Percentiles rank a stretch among this genome's conserved stretches.
These are phyloP conservation scores for Eubucco bourcierii DNA, from an alignment of 2,113 vertebrate genomes.

Conservation along the genomic window DNA sequence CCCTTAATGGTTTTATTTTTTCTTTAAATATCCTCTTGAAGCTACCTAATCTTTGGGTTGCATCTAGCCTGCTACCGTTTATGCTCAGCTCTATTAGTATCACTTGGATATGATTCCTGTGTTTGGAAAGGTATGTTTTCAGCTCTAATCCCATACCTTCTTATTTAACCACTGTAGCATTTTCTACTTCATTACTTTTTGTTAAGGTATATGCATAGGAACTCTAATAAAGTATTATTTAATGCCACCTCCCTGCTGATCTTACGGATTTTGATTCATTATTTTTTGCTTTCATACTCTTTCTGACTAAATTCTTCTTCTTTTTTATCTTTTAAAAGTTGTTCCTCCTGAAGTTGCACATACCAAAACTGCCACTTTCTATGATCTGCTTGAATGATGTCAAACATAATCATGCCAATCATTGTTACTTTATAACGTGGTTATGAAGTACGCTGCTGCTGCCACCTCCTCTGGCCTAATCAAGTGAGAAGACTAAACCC, in stretches of 20 bases:
- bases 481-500: background rate
- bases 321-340: background rate
- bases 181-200: conserved; percentile 7
- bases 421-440: too few species aligned
- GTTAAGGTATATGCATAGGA: background rate
- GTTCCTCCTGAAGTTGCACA: background rate
- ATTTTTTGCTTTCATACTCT: conserved; percentile 25
- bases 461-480: background rate
- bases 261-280: background rate
- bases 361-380: background rate
- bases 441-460: too few species aligned
- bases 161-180: conserved; percentile 11
- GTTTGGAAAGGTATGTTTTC: conserved; percentile 27
- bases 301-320: background rate
- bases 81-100: conserved; percentile 40
- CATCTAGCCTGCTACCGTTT: conserved; percentile 31
- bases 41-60: conserved; percentile 16
- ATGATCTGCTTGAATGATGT: background rate
- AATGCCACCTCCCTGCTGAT: background rate
- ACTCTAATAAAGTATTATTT: background rate
- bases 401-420: background rate
- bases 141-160: conserved; percentile 19
- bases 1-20: background rate
- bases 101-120: conserved; percentile 34
- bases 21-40: conserved; percentile 11